These are phyloP conservation scores for Dicentrarchus labrax DNA, from an alignment of 2,113 vertebrate genomes.

Conservation along the genomic window DNA sequence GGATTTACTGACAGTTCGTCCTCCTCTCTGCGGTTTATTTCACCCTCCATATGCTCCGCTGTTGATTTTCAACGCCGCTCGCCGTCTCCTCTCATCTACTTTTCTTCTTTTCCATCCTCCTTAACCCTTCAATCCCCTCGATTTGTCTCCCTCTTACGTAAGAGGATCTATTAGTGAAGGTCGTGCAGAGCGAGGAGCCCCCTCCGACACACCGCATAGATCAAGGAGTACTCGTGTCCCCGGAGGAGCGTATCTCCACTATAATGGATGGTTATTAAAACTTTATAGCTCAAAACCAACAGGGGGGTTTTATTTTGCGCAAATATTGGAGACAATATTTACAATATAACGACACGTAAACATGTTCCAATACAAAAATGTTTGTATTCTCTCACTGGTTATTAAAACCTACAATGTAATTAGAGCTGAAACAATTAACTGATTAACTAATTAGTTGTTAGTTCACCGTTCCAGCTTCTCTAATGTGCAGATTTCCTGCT, in stretches of 20 bases:
- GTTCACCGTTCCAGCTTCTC: background rate
- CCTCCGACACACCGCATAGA: background rate
- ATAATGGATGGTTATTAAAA: background rate
- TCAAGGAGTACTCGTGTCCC: too few relatives aligned
- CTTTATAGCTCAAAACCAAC: background rate
- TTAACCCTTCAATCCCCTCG: constrained; percentile 53
- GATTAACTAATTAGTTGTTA: background rate
- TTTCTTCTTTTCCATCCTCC: constrained; percentile 31
- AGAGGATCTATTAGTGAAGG: constrained; percentile 72
- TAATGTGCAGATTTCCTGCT: background rate
- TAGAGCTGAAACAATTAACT: background rate
- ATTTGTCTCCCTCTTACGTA: constrained; percentile 57
- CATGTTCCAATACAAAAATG: background rate
- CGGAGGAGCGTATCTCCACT: background rate
- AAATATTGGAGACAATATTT: background rate
- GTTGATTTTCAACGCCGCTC: background rate
- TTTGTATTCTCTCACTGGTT: background rate
- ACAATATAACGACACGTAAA: too few relatives aligned
- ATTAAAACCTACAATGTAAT: background rate
- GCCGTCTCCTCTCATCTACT: constrained; percentile 18
- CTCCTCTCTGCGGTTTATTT: background rate
- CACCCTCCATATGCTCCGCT: constrained; percentile 9
- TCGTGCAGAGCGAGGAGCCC: constrained; percentile 21
- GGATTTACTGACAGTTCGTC: constrained; percentile 13
- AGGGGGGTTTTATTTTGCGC: background rate